These are phyloP conservation scores for Pogonus chalceus DNA, from an alignment of 1,140 invertebrate species.

Conservation along the genomic window DNA sequence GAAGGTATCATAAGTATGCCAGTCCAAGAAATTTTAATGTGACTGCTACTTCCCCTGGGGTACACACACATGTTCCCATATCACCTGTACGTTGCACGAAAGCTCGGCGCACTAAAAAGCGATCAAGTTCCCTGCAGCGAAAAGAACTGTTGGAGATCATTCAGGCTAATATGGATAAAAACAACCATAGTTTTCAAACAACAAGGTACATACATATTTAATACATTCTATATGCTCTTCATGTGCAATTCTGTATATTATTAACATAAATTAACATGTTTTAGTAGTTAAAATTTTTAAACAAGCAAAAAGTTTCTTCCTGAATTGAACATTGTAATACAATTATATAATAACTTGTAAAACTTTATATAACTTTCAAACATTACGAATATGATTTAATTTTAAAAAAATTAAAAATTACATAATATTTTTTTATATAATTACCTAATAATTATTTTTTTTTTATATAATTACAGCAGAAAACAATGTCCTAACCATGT, in stretches of 20 bases:
- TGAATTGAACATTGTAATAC: no score
- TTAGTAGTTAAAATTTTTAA: no score
- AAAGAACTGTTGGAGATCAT: constrained; percentile 77
- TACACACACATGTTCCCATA: constrained; percentile 13
- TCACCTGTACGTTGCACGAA: constrained; percentile 20
- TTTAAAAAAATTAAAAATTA: neutral
- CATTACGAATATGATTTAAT: neutral
- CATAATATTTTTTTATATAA: constrained; percentile 5
- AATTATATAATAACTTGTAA: no score
- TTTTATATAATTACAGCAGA: constrained; percentile 11
- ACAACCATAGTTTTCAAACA: constrained; percentile 73
- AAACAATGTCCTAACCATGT: constrained; percentile 20
- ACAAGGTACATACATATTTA: constrained; percentile 46
- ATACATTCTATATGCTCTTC: no score
- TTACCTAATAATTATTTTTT: constrained; percentile 16
- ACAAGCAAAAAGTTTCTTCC: no score
- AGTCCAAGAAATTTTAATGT: constrained; percentile 14
- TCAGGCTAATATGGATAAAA: constrained; percentile 85
- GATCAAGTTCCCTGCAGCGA: constrained; percentile 61
- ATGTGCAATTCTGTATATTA: no score
- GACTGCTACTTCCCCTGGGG: constrained; percentile 13
- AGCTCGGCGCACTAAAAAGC: constrained; percentile 35
- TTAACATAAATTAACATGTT: no score
- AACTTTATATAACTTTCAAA: no score
- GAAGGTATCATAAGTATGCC: constrained; percentile 23